phyloP scores from a whole-genome alignment of 1,140 invertebrate species.

The Choristoneura fumiferana region DNA sequence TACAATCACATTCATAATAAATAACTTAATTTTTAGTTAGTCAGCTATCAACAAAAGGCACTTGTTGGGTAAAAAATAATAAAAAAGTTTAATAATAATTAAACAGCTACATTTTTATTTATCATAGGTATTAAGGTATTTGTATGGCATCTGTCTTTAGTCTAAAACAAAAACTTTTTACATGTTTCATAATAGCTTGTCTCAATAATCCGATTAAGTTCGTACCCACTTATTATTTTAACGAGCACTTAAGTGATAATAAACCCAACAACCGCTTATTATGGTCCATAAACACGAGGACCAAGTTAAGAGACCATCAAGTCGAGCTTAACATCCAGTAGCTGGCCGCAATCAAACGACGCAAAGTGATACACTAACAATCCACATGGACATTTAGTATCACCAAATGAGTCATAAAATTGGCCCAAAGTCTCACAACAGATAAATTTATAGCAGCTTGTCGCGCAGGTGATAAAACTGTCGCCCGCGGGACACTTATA shows the following conservation, averaged over 20 bases:
- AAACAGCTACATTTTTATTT: too few relatives aligned
- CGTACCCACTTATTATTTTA: neutral
- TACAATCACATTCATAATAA: too few relatives aligned
- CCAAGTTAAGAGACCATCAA: constrained; percentile 12
- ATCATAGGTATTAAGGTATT: too few relatives aligned
- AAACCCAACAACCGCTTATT: constrained; percentile 12
- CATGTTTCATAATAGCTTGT: neutral
- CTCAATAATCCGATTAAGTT: too few relatives aligned
- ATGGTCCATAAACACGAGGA: constrained; percentile 10
- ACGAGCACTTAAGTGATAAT: constrained; percentile 16
- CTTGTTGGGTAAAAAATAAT: too few relatives aligned
- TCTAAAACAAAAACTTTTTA: too few relatives aligned
- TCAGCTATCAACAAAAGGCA: too few relatives aligned
- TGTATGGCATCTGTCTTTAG: too few relatives aligned
- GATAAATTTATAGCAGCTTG: constrained; percentile 58
- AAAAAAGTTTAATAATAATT: too few relatives aligned
- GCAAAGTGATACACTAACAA: constrained; percentile 46
- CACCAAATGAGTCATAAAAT: constrained; percentile 74
- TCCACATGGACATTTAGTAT: constrained; percentile 52
- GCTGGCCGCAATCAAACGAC: constrained; percentile 10
- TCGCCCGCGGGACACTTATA: constrained; percentile 38
- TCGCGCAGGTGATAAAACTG: constrained; percentile 60
- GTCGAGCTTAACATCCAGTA: constrained; percentile 2
- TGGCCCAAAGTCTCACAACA: constrained; percentile 70
- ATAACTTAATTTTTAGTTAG: too few relatives aligned